A percentile compares a stretch with the other conserved stretches of the same genome.
Evolutionary conservation across 2,797 vertebrate genomes (phyloP).

Genomic region (Podargus strigoides): DNA sequence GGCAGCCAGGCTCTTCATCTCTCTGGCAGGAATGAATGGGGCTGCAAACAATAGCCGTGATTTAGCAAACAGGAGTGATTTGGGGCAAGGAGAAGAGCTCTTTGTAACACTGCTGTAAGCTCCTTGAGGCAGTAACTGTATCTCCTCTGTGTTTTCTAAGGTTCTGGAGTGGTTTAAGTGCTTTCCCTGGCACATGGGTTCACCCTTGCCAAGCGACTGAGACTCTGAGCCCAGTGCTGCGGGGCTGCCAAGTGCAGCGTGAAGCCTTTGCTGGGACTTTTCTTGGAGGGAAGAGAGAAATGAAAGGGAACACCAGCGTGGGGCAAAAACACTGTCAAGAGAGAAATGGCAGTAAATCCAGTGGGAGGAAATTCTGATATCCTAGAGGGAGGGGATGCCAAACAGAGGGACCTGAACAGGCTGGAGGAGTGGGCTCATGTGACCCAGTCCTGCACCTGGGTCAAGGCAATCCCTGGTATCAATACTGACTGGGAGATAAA

Average conservation of each 20-base stretch:
- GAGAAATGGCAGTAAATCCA: background rate
- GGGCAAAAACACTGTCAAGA: background rate
- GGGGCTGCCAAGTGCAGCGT: background rate
- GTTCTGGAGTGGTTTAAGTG: background rate
- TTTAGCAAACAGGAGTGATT: background rate
- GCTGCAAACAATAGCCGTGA: background rate
- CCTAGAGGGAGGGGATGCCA: background rate
- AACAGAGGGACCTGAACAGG: no score
- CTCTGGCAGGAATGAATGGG: background rate
- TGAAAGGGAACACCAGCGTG: accelerated
- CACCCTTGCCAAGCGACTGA: accelerated
- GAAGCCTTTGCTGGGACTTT: background rate
- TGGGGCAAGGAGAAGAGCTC: background rate
- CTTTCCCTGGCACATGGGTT: background rate
- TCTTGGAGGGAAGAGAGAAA: background rate
- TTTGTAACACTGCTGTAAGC: background rate
- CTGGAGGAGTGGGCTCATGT: no score
- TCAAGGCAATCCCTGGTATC: no score
- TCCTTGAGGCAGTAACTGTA: background rate
- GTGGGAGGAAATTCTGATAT: background rate
- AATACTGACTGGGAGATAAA: background rate
- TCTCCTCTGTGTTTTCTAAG: background rate
- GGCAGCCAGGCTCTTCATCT: background rate
- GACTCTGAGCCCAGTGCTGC: background rate
- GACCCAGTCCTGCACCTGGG: background rate